These are phyloP conservation scores for Cyprinodon variegatus DNA, from an alignment of 2,113 vertebrate genomes.

Conservation along the genomic window DNA sequence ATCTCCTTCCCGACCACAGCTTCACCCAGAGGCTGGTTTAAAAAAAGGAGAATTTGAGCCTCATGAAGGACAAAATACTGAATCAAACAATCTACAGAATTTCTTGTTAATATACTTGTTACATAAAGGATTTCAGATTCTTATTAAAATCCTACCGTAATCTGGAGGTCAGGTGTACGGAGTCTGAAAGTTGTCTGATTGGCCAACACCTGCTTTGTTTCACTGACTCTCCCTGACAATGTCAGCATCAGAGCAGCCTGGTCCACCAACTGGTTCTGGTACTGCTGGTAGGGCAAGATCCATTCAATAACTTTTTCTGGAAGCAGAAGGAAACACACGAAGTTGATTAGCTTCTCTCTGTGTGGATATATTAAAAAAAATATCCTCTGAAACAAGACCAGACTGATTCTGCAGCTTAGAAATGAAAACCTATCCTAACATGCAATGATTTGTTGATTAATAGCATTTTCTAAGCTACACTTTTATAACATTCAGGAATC, in stretches of 20 bases:
- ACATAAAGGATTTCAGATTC: accelerated
- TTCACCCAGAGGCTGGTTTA: conserved; percentile 81
- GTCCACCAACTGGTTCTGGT: conserved; percentile 85
- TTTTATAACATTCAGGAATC: not conserved
- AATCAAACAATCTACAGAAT: not conserved
- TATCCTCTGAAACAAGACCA: too few species aligned
- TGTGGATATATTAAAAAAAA: too few species aligned
- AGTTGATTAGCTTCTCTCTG: too few species aligned
- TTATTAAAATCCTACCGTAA: conserved; percentile 55
- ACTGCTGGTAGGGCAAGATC: conserved; percentile 83
- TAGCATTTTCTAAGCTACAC: not conserved
- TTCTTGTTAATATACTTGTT: too few species aligned
- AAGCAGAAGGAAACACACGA: not conserved
- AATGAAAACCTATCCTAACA: too few species aligned
- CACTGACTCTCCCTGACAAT: conserved; percentile 82
- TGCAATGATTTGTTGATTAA: too few species aligned
- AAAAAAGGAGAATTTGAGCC: not conserved
- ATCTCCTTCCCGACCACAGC: conserved; percentile 86
- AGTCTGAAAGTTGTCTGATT: conserved; percentile 87
- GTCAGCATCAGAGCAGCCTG: conserved; percentile 89
- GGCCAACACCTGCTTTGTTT: conserved; percentile 86
- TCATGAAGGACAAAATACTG: not conserved
- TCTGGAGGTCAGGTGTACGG: conserved; percentile 83
- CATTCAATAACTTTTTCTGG: conserved; percentile 83
- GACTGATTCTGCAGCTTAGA: too few species aligned